These are phyloP conservation scores for Schizothorax lantsangensis DNA, from an alignment of 2,797 vertebrate genomes.

Conservation along the genomic window DNA sequence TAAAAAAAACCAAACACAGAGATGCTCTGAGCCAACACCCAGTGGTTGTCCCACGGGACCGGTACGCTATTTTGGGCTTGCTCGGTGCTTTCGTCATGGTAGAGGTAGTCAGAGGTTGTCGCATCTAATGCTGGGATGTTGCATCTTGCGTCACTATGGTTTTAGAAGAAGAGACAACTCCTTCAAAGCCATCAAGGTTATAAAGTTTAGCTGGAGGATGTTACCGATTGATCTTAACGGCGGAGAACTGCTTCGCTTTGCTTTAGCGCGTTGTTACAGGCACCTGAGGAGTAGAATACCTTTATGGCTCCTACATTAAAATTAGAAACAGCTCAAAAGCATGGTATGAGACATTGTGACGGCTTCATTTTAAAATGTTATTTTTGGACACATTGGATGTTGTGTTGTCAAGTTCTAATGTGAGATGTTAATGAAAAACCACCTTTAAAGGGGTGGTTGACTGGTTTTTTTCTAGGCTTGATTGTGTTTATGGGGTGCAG, in stretches of 20 bases:
- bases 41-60: constrained; percentile 55
- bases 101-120: constrained; percentile 58
- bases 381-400: neutral
- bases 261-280: constrained; percentile 5
- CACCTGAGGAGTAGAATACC: neutral
- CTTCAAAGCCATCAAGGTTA: constrained; percentile 57
- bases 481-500: no score
- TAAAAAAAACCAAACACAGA: constrained; percentile 41
- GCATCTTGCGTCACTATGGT: constrained; percentile 54
- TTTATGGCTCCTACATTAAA: constrained; percentile 13
- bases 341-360: constrained; percentile 1
- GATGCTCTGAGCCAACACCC: constrained; percentile 52
- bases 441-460: no score
- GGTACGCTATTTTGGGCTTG: constrained; percentile 55
- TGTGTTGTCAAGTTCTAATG: neutral
- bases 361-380: neutral
- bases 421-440: constrained; percentile 27
- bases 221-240: constrained; percentile 41
- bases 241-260: constrained; percentile 28
- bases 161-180: constrained; percentile 54
- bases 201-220: constrained; percentile 44
- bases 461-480: no score
- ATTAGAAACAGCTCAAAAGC: constrained; percentile 11
- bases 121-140: constrained; percentile 58
- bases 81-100: constrained; percentile 59